Evolutionary conservation across 2,797 vertebrate genomes (phyloP), one percentile per base, ranked within the genome.

Genomic region (Prunella strophiata): DNA sequence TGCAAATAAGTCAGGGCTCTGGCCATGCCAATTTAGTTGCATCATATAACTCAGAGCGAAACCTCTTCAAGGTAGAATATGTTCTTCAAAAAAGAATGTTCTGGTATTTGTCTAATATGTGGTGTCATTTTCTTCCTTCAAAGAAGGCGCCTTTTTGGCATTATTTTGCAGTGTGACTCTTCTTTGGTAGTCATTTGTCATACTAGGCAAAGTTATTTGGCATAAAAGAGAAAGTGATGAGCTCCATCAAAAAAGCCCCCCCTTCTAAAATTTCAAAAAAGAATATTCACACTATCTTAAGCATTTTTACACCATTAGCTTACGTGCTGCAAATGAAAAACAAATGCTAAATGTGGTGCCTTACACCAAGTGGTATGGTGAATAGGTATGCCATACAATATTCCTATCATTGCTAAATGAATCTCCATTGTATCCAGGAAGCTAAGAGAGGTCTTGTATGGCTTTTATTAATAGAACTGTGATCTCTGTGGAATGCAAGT

Each of bases 381-480:
- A 88, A 88, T 45, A 89, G 75, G 78, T 96, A 96, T 93, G 94
- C 78, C 82, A 75, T 92, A 81, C 45, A 75, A 55, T 93, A 93
- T 95, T 95, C 93, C 79, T 93, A 0, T 91, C 93, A 91, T 96
- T 88, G 71, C 91, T 89, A 91, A 93, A 84, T 51, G 72, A 91
- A 88, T 91, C 72, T 80, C 91, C 88, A 93, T 94, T 97, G 96
- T 97, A 95, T 72, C 89, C 95, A 94, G 95, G 92, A 96, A 96
- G 93, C 85, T 61, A 54, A 45, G 7, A 71, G 75, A 85, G 82
- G 70, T 96, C 91, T 96, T 96, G 77, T 88, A 93, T 81, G 66
- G 93, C 91, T 95, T 95, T 95, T 98, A 97, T 97, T 97, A 96
- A 97, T 98, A 98, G 97, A 96, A 96, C 84, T 86, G 76, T 97